Evolutionary conservation across 1,140 invertebrate species (phyloP), one percentile per base, ranked within the genome.

Genomic region (Drosophila repleta): DNA sequence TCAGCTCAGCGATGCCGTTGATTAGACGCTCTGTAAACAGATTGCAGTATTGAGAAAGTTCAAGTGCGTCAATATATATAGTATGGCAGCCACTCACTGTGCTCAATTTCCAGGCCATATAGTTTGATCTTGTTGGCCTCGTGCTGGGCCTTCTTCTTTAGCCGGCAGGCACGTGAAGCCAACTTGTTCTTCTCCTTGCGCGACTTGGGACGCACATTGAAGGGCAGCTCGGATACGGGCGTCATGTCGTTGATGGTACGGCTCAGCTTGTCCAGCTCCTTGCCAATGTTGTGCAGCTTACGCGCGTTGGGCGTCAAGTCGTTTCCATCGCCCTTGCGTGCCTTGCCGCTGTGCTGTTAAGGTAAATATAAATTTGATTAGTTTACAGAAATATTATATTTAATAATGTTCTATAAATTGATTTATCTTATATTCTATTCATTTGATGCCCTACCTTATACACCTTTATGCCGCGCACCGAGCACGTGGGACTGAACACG

Each of bases 111-210:
- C 51, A 99, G 93, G 24, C 98, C 98, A 92, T 95, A 96, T 2
- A 99, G 93, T 93, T 99, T 99, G 35, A 99, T 95, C 92, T 98
- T 98, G 88, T 98, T 98, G 3, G 97, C 97, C 92, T 98, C 97
- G 91, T 98, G 97, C 91, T 98, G 97, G 10, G 97, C 97, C 92
- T 98, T 98, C 91, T 98, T 98, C 93, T 98, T 98, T 69, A 98
- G 93, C 56, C 98, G 94, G 92, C 98, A 99, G 29, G 98, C 98
- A 57, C 98, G 95, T 0, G 98, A 99, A 5, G 98, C 98, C 21
- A 99, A 93, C 93, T 99, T 99, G 91, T 99, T 99, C 90, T 99
- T 99, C 92, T 99, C 98, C 92, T 99, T 99, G 20, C 98, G 94
- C 6, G 97, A 97, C 92, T 97, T 98, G 3, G 97, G 96, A 72